Evolutionary conservation across 2,797 vertebrate genomes (phyloP), one percentile per base, ranked within the genome.

Genomic region (Mareca penelope): DNA sequence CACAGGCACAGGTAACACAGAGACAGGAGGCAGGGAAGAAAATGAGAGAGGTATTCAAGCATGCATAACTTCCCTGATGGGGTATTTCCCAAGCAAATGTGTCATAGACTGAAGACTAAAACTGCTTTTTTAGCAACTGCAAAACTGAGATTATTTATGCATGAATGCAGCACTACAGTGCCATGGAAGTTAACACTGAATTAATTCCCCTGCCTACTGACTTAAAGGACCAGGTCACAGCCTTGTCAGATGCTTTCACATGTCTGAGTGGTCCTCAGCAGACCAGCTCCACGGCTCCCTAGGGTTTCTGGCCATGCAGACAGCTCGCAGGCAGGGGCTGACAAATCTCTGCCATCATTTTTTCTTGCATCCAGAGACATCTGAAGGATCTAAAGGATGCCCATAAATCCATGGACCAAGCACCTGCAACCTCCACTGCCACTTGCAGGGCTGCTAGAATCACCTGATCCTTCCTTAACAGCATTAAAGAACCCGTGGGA

Each of bases 151-250:
- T 91, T 80, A 44, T 80, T 94, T 93, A 86, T 93, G 80, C 85
- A 83, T 87, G 69, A 89, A 67, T 56, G 88, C 70, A 84, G 22
- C 31, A 56, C 52, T 37, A 42, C n/a, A 57, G 86, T 60, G 10
- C 64, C 85, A 77, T 69, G 92, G 78, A 89, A 64, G 28, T 73
- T 9, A 52, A 35, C 52, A 56, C 83, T 33, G 85, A 88, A 75
- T 77, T 89, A 87, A 88, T 55, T 90, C 72, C 69, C 73, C 68
- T 80, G 85, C 22, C 35, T 80, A 5, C 57, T 21, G 55, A 56
- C 80, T 55, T 61, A 56, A 68, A 95, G 73, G 69, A 92, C 19
- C 52, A 76, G 94, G 89, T 89, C 94, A 89, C 69, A 95, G 78
- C 91, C 89, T 55, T 94, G 91, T 81, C 94, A 92, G 73, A 55